Evolutionary conservation across 2,113 vertebrate genomes (phyloP).

Genomic region (Dasyurus viverrinus): DNA sequence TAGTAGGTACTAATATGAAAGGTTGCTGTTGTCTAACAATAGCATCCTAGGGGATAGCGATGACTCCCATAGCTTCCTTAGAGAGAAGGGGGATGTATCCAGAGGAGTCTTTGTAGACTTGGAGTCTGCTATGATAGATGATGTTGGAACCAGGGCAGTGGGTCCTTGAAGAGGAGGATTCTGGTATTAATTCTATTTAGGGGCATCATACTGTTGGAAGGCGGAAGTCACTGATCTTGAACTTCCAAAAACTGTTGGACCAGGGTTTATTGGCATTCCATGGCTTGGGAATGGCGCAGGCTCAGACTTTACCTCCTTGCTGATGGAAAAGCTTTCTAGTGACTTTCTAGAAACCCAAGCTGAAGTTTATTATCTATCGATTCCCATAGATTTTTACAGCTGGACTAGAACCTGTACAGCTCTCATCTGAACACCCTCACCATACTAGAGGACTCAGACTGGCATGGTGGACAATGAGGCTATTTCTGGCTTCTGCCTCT

Average conservation of each 20-base stretch:
- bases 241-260: neutral
- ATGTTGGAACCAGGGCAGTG: no score
- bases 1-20: no score
- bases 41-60: no score
- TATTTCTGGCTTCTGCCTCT: neutral
- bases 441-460: neutral
- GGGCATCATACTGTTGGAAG: neutral
- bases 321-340: neutral
- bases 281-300: neutral
- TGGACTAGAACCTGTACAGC: neutral
- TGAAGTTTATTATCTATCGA: neutral
- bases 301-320: neutral
- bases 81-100: no score
- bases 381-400: neutral
- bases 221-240: neutral
- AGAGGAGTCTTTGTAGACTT: no score
- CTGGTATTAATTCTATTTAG: neutral
- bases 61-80: no score
- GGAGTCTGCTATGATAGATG: no score
- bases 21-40: no score
- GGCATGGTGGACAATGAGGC: neutral
- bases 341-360: conserved; percentile 36
- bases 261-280: neutral
- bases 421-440: neutral
- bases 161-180: neutral